Percentiles rank a stretch among this genome's conserved stretches.
Evolutionary conservation across 2,797 vertebrate species (phyloP).

Genomic region (Heliangelus exortis): DNA sequence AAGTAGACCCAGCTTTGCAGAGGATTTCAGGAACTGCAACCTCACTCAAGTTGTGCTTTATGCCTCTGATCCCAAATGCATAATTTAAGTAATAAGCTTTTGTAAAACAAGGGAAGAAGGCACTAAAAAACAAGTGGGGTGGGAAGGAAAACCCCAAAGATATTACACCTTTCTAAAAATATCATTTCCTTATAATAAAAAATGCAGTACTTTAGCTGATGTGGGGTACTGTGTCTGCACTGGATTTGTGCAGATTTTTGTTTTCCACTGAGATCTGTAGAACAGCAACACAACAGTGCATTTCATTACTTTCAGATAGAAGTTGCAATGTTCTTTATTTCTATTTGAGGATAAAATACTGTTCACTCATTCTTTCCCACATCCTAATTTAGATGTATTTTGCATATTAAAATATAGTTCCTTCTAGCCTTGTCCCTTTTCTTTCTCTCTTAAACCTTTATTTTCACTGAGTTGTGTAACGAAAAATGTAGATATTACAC

Average conservation of each 20-base stretch:
- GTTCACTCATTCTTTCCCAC: background rate
- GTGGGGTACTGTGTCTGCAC: background rate
- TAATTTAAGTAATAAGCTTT: background rate
- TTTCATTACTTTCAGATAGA: background rate
- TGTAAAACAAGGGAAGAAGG: background rate
- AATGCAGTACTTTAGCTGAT: background rate
- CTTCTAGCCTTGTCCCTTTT: background rate
- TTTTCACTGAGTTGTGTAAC: background rate
- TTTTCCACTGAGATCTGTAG: background rate
- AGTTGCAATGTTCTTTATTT: background rate
- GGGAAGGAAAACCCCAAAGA: background rate
- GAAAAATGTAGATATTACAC: background rate
- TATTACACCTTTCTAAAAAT: background rate
- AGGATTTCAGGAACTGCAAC: background rate
- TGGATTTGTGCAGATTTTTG: background rate
- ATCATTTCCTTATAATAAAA: background rate
- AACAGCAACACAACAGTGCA: background rate
- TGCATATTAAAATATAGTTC: background rate
- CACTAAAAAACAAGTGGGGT: background rate
- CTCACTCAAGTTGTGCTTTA: background rate
- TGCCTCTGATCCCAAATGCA: background rate
- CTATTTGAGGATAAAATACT: background rate
- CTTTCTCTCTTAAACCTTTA: background rate
- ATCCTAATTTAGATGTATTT: background rate
- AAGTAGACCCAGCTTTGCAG: background rate